These are phyloP conservation scores for Uria lomvia DNA, from an alignment of 2,113 vertebrate genomes.

Conservation along the genomic window DNA sequence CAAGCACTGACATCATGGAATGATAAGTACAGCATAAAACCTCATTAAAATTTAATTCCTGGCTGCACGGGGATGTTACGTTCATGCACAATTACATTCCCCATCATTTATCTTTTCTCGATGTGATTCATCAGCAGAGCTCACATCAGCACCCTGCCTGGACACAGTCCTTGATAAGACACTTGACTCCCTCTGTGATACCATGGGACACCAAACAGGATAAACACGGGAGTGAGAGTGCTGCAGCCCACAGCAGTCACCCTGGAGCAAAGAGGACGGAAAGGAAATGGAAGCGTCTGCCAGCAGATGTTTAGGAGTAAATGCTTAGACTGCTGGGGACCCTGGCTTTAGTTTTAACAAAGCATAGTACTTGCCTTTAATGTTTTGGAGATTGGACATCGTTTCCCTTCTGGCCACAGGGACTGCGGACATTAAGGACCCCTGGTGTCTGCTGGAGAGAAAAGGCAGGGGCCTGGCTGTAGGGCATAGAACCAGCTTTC, in stretches of 20 bases:
- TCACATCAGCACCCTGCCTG: background rate
- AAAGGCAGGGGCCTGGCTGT: background rate
- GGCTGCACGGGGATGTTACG: background rate
- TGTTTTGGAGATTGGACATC: background rate
- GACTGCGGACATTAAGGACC: background rate
- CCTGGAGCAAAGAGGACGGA: background rate
- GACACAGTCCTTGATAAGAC: background rate
- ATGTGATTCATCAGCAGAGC: background rate
- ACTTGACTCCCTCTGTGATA: background rate
- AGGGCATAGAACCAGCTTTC: background rate
- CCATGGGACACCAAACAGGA: fast-evolving
- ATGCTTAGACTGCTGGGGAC: too few species aligned
- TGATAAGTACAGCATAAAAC: background rate
- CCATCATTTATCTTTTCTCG: background rate
- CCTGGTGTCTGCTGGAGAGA: background rate
- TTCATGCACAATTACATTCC: background rate
- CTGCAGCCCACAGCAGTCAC: background rate
- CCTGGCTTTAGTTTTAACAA: background rate
- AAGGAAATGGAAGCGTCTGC: background rate
- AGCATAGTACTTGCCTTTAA: background rate
- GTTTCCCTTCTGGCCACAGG: background rate
- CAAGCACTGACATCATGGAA: background rate
- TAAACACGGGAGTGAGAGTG: fast-evolving
- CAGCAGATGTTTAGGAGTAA: background rate
- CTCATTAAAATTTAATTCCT: background rate